Conservation (phyloP, 2,113 vertebrate genomes). For the Myrmophylax atrothorax region DNA sequence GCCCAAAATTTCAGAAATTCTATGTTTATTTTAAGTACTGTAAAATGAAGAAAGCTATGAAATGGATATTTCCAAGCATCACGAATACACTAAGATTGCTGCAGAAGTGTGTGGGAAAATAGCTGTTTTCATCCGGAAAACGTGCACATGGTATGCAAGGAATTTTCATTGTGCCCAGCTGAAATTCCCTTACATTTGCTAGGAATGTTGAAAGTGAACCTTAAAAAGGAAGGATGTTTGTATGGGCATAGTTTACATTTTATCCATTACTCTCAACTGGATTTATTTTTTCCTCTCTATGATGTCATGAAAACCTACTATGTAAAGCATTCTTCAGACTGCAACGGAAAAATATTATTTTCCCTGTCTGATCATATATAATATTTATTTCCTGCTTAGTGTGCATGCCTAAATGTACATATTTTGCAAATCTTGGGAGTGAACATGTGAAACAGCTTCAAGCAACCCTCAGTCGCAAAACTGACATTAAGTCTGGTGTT, state of each 20-base stretch:
- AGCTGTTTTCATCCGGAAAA: constrained; percentile 51
- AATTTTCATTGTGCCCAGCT: constrained; percentile 66
- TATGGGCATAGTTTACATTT: constrained; percentile 53
- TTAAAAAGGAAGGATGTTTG: constrained; percentile 37
- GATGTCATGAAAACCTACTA: constrained; percentile 32
- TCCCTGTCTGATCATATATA: neutral
- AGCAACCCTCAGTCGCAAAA: neutral
- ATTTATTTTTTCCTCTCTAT: constrained; percentile 56
- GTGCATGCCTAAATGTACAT: neutral
- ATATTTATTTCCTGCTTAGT: neutral
- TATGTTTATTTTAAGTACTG: neutral
- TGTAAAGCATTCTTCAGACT: constrained; percentile 14
- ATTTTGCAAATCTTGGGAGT: neutral
- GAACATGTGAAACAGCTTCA: neutral
- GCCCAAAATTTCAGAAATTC: neutral
- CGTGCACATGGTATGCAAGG: constrained; percentile 39
- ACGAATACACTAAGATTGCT: neutral
- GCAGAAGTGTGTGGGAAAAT: constrained; percentile 54
- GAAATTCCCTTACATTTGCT: constrained; percentile 49
- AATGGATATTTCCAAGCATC: neutral
- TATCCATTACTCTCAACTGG: constrained; percentile 30
- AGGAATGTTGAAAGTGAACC: constrained; percentile 16
- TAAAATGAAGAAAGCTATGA: neutral
- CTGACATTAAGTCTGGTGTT: neutral
- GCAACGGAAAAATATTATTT: neutral